Base-by-base conservation (phyloP, 2,797 vertebrate genomes). In the Odontamblyopus lacepedii region DNA sequence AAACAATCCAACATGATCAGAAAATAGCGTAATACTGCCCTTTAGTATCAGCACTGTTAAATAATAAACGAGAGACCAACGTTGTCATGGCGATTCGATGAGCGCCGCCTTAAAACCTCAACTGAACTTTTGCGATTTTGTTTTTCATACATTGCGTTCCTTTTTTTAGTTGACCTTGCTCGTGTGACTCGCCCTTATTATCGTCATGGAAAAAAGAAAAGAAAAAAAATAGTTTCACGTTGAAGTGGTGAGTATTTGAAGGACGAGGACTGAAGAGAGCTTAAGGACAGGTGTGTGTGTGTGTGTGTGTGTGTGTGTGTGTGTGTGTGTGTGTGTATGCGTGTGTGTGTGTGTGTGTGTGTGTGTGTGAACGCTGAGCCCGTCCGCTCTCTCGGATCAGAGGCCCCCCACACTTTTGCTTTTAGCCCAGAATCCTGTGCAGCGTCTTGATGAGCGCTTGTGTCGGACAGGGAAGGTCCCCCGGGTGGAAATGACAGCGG, bases 391-490 rank as follows among this genome's bases (percentile, higher is more conserved):
- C 80, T 83, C 72, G 79, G 78, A 83, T 79, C 74, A 65, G 0
- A 13, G 71, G 32, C 74, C 69, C 71, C 38, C 19, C 62, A 50
- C 51, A 53, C 78, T 80, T 44, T 80, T 67, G 74, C 76, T 81
- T 76, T 8, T 35, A 27, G 79, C 73, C 65, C 16, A 72, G 83
- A 88, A 79, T 88, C 86, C 89, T 87, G 85, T 64, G 84, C 61
- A 63, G 76, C 77, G 70, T 88, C 60, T 75, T 83, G 87, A 87
- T 87, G 87, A 91, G 91, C 84, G 81, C 82, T 85, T 80, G 79
- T 85, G 87, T 86, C 38, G 73, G 80, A 82, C 79, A 16, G 80
- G 76, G 85, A 89, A 81, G 85, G 90, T 82, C 86, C 78, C 78
- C 89, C 85, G 83, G 87, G 87, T 87, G 23, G 4, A 57, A 9